Evolutionary conservation across 2,113 vertebrate species (phyloP), one percentile per base, ranked within the genome.

Genomic region (Capreolus pygargus): DNA sequence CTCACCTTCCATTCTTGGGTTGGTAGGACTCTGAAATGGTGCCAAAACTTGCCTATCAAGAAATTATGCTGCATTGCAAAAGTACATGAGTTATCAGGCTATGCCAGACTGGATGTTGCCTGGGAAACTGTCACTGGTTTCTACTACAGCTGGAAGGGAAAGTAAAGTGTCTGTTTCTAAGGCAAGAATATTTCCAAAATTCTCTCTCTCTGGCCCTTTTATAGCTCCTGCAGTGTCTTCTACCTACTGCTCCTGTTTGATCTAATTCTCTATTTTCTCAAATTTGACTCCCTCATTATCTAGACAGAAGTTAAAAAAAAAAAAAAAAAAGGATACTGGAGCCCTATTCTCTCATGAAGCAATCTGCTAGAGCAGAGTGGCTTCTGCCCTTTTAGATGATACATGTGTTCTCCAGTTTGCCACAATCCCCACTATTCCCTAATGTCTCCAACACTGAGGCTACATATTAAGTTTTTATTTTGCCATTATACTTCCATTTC

Each of bases 41-140:
- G 85, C 83, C 28, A 83, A 16, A 14, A 82, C 78, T 70, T 83
- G n/a, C 86, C 89, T 76, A 76, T 90, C 50, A 36, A 50, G 36
- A 93, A 79, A 70, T 47, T 33, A 45, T 57, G 7, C 81, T 61
- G 16, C n/a, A 25, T 1, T 81, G 67, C 60, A 86, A 78, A 79
- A 82, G 70, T 61, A 30, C 10, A 3, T 21, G 64, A 55, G 33
- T 82, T 86, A 64, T 81, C 82, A 78, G 89, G 52, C 78, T 60
- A 2, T 17, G 57, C 81, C 61, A 55, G 70, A 28, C 45, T 54
- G 67, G 60, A 61, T 17, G 92, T 96, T 97, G 92, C 96, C 96
- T 74, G n/a, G 95, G 96, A 95, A 96, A 97, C 96, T 45, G 23
- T 57, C 47, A 39, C 45, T 54, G 78, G 83, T 60, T 94, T 88